These are phyloP conservation scores for Rhizomys pruinosus DNA, from an alignment of 2,113 vertebrate species.

Conservation along the genomic window DNA sequence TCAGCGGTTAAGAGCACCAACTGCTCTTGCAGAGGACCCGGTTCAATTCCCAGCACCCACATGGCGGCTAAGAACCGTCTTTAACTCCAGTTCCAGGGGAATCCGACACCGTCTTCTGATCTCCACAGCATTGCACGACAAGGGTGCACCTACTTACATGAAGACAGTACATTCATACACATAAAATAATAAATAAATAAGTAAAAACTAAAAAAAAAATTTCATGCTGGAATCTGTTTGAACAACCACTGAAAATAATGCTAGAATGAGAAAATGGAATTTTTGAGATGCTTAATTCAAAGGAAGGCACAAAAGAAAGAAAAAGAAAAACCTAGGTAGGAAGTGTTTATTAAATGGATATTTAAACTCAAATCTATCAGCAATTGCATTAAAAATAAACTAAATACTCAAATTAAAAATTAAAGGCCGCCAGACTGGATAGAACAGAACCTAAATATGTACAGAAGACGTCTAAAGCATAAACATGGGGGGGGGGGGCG, in stretches of 20 bases:
- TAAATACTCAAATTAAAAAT: constrained; percentile 26
- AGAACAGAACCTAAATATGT: constrained; percentile 20
- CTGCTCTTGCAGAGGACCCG: too few relatives aligned
- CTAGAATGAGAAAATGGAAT: background rate
- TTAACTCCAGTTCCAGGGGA: too few relatives aligned
- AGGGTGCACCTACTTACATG: too few relatives aligned
- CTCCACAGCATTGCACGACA: too few relatives aligned
- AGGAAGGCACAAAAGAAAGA: constrained; percentile 18
- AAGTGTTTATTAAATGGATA: background rate
- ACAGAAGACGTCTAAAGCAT: constrained; percentile 6
- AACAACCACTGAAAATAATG: background rate
- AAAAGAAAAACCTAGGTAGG: background rate
- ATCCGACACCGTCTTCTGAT: too few relatives aligned
- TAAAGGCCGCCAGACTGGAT: background rate
- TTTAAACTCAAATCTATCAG: background rate
- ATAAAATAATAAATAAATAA: too few relatives aligned
- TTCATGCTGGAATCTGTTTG: background rate
- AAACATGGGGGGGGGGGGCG: background rate
- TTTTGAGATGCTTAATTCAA: constrained; percentile 4
- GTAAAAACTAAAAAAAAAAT: too few relatives aligned
- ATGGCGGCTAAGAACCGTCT: too few relatives aligned
- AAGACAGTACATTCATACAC: too few relatives aligned
- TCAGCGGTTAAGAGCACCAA: too few relatives aligned
- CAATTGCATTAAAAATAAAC: constrained; percentile 46
- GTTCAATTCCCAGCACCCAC: too few relatives aligned